A percentile compares a stretch with the other conserved stretches of the same genome.
phyloP scores from a whole-genome alignment of 2,888 invertebrate genomes.

The Baronia brevicornis region DNA sequence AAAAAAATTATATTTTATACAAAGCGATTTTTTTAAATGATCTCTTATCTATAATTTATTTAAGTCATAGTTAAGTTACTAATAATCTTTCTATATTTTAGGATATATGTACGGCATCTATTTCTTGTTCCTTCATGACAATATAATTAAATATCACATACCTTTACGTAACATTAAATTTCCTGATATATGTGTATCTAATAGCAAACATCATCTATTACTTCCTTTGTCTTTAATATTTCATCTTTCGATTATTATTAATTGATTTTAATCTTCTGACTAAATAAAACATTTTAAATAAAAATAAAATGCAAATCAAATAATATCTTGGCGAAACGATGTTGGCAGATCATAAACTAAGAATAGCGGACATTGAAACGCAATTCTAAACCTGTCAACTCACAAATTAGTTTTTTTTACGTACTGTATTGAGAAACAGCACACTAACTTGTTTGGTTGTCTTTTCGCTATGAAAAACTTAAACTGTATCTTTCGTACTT shows the following conservation, averaged over 20 bases:
- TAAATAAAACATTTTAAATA: no score
- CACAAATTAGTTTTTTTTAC: no score
- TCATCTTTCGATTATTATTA: no score
- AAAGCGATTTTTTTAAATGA: constrained; percentile 1
- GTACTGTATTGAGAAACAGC: no score
- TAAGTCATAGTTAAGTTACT: no score
- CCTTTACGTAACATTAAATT: constrained; percentile 15
- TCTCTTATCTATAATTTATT: constrained; percentile 1
- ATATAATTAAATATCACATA: constrained; percentile 23
- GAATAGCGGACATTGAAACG: no score
- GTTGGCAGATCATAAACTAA: no score
- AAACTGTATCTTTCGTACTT: constrained; percentile 41
- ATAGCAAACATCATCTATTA: constrained; percentile 3
- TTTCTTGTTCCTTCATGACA: constrained; percentile 63
- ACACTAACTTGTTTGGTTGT: constrained; percentile 24
- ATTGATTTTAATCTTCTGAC: no score
- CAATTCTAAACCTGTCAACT: no score
- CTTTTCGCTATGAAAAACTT: constrained; percentile 25
- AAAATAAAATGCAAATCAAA: no score
- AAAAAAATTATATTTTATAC: no score
- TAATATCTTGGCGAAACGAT: no score
- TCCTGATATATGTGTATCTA: constrained; percentile 13
- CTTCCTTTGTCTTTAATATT: constrained; percentile 9
- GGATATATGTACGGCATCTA: constrained; percentile 33
- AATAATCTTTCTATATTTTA: constrained; percentile 13